Percentiles rank a stretch among this genome's conserved stretches.
phyloP scores from a whole-genome alignment of 2,113 vertebrate species.

The Coregonus clupeaformis region DNA sequence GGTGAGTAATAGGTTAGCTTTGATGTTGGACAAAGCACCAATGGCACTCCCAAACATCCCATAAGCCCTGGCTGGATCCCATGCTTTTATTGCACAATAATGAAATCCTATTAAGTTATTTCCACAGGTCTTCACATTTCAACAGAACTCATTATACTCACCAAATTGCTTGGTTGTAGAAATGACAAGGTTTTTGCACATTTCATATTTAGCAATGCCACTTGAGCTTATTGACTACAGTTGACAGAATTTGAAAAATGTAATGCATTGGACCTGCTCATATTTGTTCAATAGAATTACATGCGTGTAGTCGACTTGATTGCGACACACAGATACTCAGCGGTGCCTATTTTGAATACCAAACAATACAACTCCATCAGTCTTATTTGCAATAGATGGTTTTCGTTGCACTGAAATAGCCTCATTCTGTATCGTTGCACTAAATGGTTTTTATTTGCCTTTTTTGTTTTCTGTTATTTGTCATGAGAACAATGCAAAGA shows the following conservation, averaged over 20 bases:
- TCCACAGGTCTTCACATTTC: conserved; percentile 12
- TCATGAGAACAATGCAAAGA: neutral
- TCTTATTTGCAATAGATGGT: conserved; percentile 10
- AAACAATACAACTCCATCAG: neutral
- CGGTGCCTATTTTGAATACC: conserved; percentile 12
- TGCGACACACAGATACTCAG: conserved; percentile 6
- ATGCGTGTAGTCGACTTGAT: neutral
- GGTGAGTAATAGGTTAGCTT: neutral
- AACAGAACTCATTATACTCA: neutral
- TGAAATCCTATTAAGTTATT: neutral
- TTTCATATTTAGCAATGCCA: neutral
- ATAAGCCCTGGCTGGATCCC: neutral
- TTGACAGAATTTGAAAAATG: neutral
- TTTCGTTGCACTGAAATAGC: conserved; percentile 40
- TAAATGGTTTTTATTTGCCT: conserved; percentile 20
- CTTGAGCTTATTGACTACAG: neutral
- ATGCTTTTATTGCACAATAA: neutral
- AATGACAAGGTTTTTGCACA: neutral
- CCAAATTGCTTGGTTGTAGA: conserved; percentile 21
- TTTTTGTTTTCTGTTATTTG: conserved; percentile 13
- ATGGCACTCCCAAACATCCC: neutral
- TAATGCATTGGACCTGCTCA: neutral
- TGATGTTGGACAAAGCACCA: neutral
- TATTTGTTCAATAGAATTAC: neutral
- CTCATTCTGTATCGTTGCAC: conserved; percentile 27